Percentiles rank a stretch among this genome's conserved stretches.
These are phyloP conservation scores for Pterophyllum scalare DNA, from an alignment of 2,113 vertebrate genomes.

Conservation along the genomic window DNA sequence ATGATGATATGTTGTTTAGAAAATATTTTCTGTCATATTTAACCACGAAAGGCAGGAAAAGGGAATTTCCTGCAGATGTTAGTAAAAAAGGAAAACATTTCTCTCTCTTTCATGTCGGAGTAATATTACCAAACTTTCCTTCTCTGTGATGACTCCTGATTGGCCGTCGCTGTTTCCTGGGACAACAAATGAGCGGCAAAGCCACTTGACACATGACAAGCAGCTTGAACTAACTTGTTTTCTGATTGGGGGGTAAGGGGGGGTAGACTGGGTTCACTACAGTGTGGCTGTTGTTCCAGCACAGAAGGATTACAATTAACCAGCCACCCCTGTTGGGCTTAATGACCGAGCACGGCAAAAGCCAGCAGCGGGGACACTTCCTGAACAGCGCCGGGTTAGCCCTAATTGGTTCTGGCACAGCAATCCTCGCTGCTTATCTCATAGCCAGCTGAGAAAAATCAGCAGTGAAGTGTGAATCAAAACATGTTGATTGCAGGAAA, in stretches of 20 bases:
- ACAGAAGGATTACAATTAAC: constrained; percentile 75
- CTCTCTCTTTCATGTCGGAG: neutral
- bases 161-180: constrained; percentile 30
- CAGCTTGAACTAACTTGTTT: constrained; percentile 68
- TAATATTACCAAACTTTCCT: neutral
- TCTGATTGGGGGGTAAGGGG: constrained; percentile 14
- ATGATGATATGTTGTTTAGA: fast-evolving
- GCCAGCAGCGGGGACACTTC: constrained; percentile 74
- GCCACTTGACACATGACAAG: constrained; percentile 70
- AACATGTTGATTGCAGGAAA: constrained; percentile 66
- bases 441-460: constrained; percentile 69
- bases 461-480: constrained; percentile 66
- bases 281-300: constrained; percentile 79
- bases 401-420: constrained; percentile 76
- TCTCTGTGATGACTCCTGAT: constrained; percentile 29
- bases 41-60: neutral
- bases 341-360: constrained; percentile 72
- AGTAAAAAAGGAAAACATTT: neutral
- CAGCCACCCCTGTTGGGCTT: constrained; percentile 74
- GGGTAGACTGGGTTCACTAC: constrained; percentile 44
- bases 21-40: neutral
- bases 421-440: constrained; percentile 69
- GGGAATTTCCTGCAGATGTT: neutral
- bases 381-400: constrained; percentile 63
- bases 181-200: constrained; percentile 48